Base-by-base conservation (phyloP, 1,140 invertebrate genomes). In the Drosophila pachea region DNA sequence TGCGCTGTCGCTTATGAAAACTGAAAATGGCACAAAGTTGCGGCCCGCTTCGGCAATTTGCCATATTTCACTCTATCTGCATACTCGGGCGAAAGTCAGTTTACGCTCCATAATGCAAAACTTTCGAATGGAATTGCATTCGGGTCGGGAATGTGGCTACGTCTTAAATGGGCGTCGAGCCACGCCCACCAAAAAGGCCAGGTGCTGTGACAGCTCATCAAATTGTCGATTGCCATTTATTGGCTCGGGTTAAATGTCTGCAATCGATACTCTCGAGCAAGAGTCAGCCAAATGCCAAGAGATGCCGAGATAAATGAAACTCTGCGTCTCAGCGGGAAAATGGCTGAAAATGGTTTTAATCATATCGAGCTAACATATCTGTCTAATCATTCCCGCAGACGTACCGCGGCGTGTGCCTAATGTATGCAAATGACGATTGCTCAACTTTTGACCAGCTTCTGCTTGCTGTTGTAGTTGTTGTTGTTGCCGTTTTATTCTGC, bases 1-100 rank as follows among this genome's bases (percentile, higher is more conserved):
- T 42, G 16, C 9, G n/a, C 9, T 55, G 29, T 56, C 38, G 4
- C 31, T 59, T 66, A 59, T 59, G 60, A 53, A 68, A 69, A 65
- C 70, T 65, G 42, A 64, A 73, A 73, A 73, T 73, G 54, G 60
- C 66, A 67, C 61, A 71, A 67, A 58, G 67, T 69, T 69, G 67
- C 52, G 22, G 22, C 42, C 22, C 32, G 31, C 40, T 67, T 64
- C n/a, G 36, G 50, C 59, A 64, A 64, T 64, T 56, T 58, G 36
- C 60, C 60, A 64, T 68, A 64, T 68, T 64, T 56, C 52, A 50
- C 36, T 56, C 45, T 49, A 68, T 68, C 67, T 61, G 65, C 65
- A 61, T 61, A 68, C 38, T 53, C 61, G 29, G 58, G 72, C 68
- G 75, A 83, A 82, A 82, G 79, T 82, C 79, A 82, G 78, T 84